Evolutionary conservation across 2,888 invertebrate genomes (phyloP).

Genomic region (Ophion ventricosus): DNA sequence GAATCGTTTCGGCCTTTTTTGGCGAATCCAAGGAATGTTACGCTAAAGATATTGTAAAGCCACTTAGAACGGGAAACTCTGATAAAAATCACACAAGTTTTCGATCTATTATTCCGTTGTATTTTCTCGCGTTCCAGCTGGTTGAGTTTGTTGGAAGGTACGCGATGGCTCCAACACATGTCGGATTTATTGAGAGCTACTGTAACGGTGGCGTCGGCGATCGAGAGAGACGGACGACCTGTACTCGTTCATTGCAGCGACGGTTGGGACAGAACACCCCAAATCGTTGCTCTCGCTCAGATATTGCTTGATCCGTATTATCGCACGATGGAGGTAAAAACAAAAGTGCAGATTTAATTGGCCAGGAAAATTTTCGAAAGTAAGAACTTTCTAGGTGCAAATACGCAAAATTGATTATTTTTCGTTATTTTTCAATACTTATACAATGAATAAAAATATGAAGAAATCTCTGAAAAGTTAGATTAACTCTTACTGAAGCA

Average conservation of each 20-base stretch:
- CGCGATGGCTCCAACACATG: constrained; percentile 96
- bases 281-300: constrained; percentile 96
- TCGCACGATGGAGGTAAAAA: constrained; percentile 93
- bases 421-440: too few species aligned
- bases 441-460: too few species aligned
- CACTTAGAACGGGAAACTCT: neutral
- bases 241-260: constrained; percentile 99
- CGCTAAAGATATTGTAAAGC: neutral
- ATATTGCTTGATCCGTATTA: constrained; percentile 97
- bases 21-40: too few species aligned
- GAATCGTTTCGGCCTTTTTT: too few species aligned
- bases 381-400: too few species aligned
- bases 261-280: constrained; percentile 99
- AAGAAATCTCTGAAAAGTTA: too few species aligned
- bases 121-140: constrained; percentile 87
- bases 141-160: constrained; percentile 94
- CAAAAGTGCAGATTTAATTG: neutral
- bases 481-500: too few species aligned
- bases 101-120: constrained; percentile 16
- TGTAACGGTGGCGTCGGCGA: constrained; percentile 90
- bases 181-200: constrained; percentile 93
- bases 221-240: constrained; percentile 92
- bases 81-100: neutral
- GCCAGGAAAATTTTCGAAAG: too few species aligned
- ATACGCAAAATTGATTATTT: too few species aligned